Base-by-base conservation (phyloP, 1,140 invertebrate species). In the Chironomus tepperi region DNA sequence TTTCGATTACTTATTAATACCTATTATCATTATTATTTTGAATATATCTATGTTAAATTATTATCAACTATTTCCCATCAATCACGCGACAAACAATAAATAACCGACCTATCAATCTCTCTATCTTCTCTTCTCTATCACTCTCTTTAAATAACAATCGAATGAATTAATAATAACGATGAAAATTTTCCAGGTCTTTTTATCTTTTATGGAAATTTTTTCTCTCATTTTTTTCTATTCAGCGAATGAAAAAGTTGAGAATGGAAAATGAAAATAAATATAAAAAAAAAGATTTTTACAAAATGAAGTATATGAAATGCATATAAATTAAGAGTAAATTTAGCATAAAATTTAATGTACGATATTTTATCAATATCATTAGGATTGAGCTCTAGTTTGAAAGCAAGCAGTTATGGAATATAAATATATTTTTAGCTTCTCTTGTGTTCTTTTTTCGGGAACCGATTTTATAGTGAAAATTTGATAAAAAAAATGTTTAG, bases 291-390 rank as follows among this genome's bases (percentile, higher is more conserved):
- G 43, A 9, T 10, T 47, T 47, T 9, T 10, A 47, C 8, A 57
- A 57, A 57, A 57, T 57, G 12, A n/a, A 57, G n/a, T n/a, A 57
- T 57, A 57, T n/a, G n/a, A 57, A 57, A 57, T 57, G 47, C 47
- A 57, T 57, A n/a, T 57, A 57, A 57, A 57, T 57, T 70, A 21
- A 70, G 65, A 70, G 18, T 21, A 70, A 70, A 70, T 19, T 70
- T 70, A 70, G 65, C 65, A 70, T 70, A 70, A 70, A 70, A 70
- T 70, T 21, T 70, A 70, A 70, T 70, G 19, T 70, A 70, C 65
- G 65, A 70, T 70, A 70, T 70, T 70, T 70, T 70, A 70, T 70
- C 65, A 70, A 70, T 70, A 70, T 70, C 16, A 70, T 19, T 70
- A 70, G 65, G 65, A 70, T 21, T 70, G 16, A 19, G 65, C 65